These are phyloP conservation scores for Zaprionus lineosus DNA, from an alignment of 2,888 invertebrate species.

Conservation along the genomic window DNA sequence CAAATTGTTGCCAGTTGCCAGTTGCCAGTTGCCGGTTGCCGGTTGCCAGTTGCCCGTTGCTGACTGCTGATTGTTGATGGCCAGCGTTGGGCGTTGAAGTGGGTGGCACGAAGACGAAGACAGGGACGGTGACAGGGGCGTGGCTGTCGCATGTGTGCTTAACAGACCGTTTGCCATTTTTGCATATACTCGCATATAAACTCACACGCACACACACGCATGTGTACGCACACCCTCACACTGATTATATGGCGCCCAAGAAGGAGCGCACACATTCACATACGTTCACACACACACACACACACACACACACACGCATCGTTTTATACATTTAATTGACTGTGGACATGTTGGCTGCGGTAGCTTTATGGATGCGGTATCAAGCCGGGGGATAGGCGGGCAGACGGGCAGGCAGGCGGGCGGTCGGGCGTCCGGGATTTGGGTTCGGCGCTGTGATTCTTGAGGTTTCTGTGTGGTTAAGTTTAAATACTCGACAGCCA, in stretches of 20 bases:
- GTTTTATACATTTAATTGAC: conserved; percentile 67
- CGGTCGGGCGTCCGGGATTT: conserved; percentile 17
- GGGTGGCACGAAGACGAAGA: too few relatives aligned
- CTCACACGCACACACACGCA: conserved; percentile 56
- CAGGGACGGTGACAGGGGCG: conserved; percentile 32
- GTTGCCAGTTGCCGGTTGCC: conserved; percentile 61
- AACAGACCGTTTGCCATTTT: conserved; percentile 80
- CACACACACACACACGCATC: conserved; percentile 16
- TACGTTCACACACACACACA: conserved; percentile 23
- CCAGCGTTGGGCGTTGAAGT: conserved; percentile 5
- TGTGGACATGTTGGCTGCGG: conserved; percentile 68
- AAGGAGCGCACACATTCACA: too few relatives aligned
- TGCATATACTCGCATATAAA: conserved; percentile 60
- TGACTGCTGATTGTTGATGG: conserved; percentile 62
- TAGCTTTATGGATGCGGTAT: conserved; percentile 37
- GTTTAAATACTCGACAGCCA: conserved; percentile 77
- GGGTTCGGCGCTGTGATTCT: conserved; percentile 71
- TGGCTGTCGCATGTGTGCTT: conserved; percentile 74
- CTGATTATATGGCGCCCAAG: conserved; percentile 67
- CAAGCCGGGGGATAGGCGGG: conserved; percentile 5
- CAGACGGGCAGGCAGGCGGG: conserved; percentile 1
- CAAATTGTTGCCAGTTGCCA: conserved; percentile 70
- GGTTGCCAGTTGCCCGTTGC: conserved; percentile 65
- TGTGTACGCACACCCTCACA: conserved; percentile 40
- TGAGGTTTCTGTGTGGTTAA: conserved; percentile 75